These are phyloP conservation scores for Pogonus chalceus DNA, from an alignment of 1,140 invertebrate species.

Conservation along the genomic window DNA sequence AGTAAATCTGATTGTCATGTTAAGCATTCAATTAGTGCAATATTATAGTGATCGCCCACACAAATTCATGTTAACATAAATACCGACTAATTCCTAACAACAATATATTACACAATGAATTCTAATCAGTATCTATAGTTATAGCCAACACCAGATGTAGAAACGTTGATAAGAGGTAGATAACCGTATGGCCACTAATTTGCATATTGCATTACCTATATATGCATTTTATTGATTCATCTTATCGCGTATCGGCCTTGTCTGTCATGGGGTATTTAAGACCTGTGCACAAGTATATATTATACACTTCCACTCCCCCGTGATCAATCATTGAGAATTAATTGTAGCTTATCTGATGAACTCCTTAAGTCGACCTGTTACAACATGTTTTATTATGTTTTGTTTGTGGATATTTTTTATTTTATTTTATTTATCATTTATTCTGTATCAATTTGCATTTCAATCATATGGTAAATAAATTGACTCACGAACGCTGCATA, in stretches of 20 bases:
- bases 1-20: too few relatives aligned
- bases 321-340: neutral
- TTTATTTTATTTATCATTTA: too few relatives aligned
- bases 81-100: too few relatives aligned
- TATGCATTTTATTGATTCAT: neutral
- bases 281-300: neutral
- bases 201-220: neutral
- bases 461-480: too few relatives aligned
- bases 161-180: too few relatives aligned
- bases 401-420: too few relatives aligned
- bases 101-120: too few relatives aligned
- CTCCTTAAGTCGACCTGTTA: neutral
- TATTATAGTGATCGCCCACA: neutral
- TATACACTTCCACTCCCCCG: neutral
- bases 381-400: neutral
- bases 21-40: neutral
- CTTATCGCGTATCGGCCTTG: neutral
- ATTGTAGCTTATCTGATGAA: conserved; percentile 1
- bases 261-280: neutral
- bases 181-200: too few relatives aligned
- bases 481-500: too few relatives aligned
- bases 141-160: too few relatives aligned
- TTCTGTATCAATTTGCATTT: too few relatives aligned
- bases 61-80: neutral
- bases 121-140: too few relatives aligned